Evolutionary conservation across 1,140 invertebrate genomes (phyloP), one percentile per base, ranked within the genome.

Genomic region (Cylas formicarius): DNA sequence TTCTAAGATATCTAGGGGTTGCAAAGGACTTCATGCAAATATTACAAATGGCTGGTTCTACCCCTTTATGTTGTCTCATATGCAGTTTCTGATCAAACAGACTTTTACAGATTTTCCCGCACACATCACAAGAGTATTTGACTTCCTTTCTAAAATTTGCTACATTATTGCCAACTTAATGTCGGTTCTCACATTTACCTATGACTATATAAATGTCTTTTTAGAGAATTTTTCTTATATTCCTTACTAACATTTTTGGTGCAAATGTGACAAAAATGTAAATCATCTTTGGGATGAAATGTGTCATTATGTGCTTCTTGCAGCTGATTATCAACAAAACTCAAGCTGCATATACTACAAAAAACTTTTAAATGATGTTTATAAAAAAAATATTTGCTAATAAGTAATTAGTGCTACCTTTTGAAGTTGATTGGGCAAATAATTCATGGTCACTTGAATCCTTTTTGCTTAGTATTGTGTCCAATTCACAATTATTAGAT

Each of bases 11-110:
- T 23, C 57, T 39, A 2, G 57, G 54, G 50, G 62, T 57, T 20
- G 22, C 22, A 34, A 47, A 47, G 7, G 36, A 23, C 27, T 47
- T 47, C 3, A 26, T 14, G 28, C 44, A 47, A 14, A 40, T 13
- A n/a, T 22, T 6, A 24, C 44, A 47, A 21, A 11, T 40, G 7
- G 32, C 32, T 8, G 44, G 44, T 8, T 34, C n/a, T 47, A 40
- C 44, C 10, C 80, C 80, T 4, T 77, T 81, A 56, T 83, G 80
- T 44, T 72, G 73, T 42, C 79, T 65, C 26, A 76, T 74, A 57
- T 83, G 81, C n/a, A 79, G 67, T 23, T 32, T 53, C 75, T 44
- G 73, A 66, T 27, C 80, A 58, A 33, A 65, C 52, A 18, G 17
- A 7, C 19, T 76, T 22, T 37, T 45, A 37, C 52, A 55, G 9